Evolutionary conservation across 2,888 invertebrate genomes (phyloP).

Genomic region (Sympetrum striolatum): DNA sequence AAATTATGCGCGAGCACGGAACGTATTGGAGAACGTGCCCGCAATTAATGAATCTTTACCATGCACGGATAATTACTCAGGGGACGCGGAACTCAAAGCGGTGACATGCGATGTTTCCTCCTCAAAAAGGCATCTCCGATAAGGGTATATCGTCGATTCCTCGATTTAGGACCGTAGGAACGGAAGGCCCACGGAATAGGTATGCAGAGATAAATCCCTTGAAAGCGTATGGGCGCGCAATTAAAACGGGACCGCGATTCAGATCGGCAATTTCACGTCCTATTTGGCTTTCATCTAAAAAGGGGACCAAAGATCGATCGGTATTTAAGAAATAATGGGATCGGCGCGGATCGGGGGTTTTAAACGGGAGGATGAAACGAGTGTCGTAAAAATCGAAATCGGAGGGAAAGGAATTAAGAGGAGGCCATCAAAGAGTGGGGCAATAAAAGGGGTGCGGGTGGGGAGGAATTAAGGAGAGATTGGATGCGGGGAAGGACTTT

Average conservation of each 20-base stretch:
- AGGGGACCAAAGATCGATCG: constrained; percentile 9
- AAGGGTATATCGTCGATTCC: too few relatives aligned
- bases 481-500: background rate
- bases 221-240: background rate
- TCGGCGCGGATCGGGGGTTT: background rate
- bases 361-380: background rate
- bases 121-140: too few relatives aligned
- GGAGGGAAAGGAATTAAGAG: constrained; percentile 32
- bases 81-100: background rate
- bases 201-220: background rate
- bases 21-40: too few relatives aligned
- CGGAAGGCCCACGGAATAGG: background rate
- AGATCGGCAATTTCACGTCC: constrained; percentile 16
- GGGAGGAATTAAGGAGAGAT: constrained; percentile 22
- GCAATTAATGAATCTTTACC: too few relatives aligned
- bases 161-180: too few relatives aligned
- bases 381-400: constrained; percentile 44
- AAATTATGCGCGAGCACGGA: too few relatives aligned
- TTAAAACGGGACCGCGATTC: constrained; percentile 1
- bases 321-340: constrained; percentile 43
- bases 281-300: constrained; percentile 31
- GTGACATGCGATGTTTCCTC: background rate
- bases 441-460: background rate
- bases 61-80: too few relatives aligned
- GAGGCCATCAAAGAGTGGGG: background rate